Evolutionary conservation across 2,113 vertebrate genomes (phyloP), one percentile per base, ranked within the genome.

Genomic region (Anguilla japonica): DNA sequence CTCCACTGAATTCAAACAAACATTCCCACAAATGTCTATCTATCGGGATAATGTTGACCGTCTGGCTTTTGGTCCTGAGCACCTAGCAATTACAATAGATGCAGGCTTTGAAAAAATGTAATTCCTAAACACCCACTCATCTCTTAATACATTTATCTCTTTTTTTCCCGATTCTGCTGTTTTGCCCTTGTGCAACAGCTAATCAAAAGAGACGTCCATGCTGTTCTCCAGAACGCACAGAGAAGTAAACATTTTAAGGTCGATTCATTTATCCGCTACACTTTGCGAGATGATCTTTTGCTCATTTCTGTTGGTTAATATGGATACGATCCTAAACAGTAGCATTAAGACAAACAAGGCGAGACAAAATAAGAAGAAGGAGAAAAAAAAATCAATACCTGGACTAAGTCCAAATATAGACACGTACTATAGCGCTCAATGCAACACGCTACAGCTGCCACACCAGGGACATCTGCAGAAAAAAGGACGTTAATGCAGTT

Each of bases 401-500:
- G 85, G 85, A 81, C 79, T 46, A 67, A 67, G 34, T 63, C 79
- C 85, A 82, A 46, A 81, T 34, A 82, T 43, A 82, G 79, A 50
- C 85, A 86, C 84, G 60, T 41, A 14, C 84, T 63, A 80, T 0
- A 6, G n/a, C 81, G 79, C 79, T 79, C 60, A 50, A 43, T 86
- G 79, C 22, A 29, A 63, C 57, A 79, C 14, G 6, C 16, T 81
- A 43, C 50, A 41, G 46, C 85, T 56, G 75, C 84, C 26, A 60
- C 75, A 85, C 78, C 84, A 57, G 8, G 16, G 18, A 81, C 9
- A 41, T 18, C 75, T 41, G 46, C 46, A n/a, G 41, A 84, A 78
- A 63, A 63, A 9, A 75, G 14, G 41, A 78, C 2, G n/a, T 85
- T 56, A 56, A 18, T 18, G 18, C 9, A 20, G 40, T 41, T 60